Evolutionary conservation across 2,888 invertebrate genomes (phyloP), one percentile per base, ranked within the genome.

Genomic region (Drosophila koepferae): DNA sequence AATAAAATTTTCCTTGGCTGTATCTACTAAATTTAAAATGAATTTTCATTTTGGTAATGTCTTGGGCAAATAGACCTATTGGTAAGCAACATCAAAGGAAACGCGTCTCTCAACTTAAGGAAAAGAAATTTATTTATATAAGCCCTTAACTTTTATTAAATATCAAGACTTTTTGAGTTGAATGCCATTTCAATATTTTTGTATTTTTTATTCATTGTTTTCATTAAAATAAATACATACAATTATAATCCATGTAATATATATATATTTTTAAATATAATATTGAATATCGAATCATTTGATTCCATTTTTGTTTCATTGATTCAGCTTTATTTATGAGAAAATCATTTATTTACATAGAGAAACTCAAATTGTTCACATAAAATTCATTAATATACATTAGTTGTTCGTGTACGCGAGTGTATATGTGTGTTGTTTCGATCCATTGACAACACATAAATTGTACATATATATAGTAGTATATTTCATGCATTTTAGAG

Each of bases 111-210:
- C n/a, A 2, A 2, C 6, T 28, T n/a, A 16, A 28, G 28, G 28
- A 28, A 28, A 46, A 3, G 23, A 16, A 20, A 20, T 4, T 31
- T 46, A 7, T 23, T n/a, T n/a, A n/a, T 40, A 40, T 44, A 14
- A 1, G 16, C 44, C 44, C 28, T 28, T 2, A 5, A 31, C n/a
- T 31, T 10, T 34, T 2, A 12, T 16, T 18, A 34, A 55, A 41
- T 55, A 18, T 41, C 7, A 58, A 69, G 36, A 48, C 36, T 34
- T 58, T 65, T 31, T 34, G 31, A 72, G 76, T 81, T 78, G 80
- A 82, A 80, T 82, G 87, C 85, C 75, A 66, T 82, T 82, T 80
- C 72, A 80, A 78, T 85, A 82, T 23, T 69, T 78, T 78, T 77
- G 54, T 72, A 73, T 73, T 72, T 69, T 76, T 77, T 69, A 67